Evolutionary conservation across 2,888 invertebrate genomes (phyloP), one percentile per base, ranked within the genome.

Genomic region (Nudaria mundana): DNA sequence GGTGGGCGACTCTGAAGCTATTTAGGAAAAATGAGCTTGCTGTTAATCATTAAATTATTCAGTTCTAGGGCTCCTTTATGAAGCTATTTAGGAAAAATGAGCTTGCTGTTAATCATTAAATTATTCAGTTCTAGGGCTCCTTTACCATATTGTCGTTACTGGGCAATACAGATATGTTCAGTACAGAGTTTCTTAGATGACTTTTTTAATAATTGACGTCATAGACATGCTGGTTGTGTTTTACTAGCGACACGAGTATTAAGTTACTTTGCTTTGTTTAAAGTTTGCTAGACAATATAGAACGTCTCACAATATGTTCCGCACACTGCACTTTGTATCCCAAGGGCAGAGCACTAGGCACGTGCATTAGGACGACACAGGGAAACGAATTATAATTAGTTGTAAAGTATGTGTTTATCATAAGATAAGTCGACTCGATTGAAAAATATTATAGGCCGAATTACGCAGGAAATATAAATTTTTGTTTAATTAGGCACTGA

Each of bases 201-300:
- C n/a, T n/a, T n/a, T n/a, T n/a, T n/a, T n/a, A n/a, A 20, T 20
- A 20, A 5, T 20, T 43, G 40, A 56, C 55, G 55, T 59, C 54
- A 58, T 29, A 32, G 18, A 26, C 36, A 40, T 43, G 47, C 55
- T 40, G 39, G 50, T 45, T 42, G 23, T 37, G 50, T 64, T 49
- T 52, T 62, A 53, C 52, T 49, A 49, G 43, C 46, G 34, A 40
- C 37, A 47, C 44, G 30, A 40, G 68, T 63, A 56, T 79, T 64
- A 53, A 57, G 68, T 83, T 82, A 73, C 81, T 65, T 38, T 50
- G 63, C 75, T 72, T 83, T 83, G 79, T 84, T 54, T 45, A 35
- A 49, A 58, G 40, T 49, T 56, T 32, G 46, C 32, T 47, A 31
- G 57, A 66, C 20, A 81, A 76, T 81, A 77, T 71, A 67, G 59